phyloP scores from a whole-genome alignment of 2,888 invertebrate species.

The Diplazon laetatorius region DNA sequence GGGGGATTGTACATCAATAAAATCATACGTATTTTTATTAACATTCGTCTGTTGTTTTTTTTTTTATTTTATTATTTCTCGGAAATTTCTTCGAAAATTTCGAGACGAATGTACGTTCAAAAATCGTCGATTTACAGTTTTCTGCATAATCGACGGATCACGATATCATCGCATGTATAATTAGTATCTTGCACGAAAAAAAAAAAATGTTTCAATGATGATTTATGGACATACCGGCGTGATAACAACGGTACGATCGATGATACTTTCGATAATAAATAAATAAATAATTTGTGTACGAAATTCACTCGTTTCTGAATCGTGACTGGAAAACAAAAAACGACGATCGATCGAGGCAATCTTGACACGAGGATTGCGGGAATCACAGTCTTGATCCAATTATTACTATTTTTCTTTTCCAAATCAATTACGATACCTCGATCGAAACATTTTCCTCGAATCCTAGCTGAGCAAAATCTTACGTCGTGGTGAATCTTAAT shows the following conservation, averaged over 20 bases:
- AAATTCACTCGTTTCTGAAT: not conserved
- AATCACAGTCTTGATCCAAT: not conserved
- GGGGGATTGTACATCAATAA: constrained; percentile 37
- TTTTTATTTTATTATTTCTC: constrained; percentile 42
- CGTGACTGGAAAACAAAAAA: not conserved
- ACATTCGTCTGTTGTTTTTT: constrained; percentile 31
- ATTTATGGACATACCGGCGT: constrained; percentile 31
- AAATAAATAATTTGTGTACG: constrained; percentile 59
- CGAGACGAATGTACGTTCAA: not conserved
- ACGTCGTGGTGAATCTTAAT: constrained; percentile 33
- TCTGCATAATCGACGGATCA: constrained; percentile 10
- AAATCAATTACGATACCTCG: constrained; percentile 5
- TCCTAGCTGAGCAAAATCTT: constrained; percentile 52
- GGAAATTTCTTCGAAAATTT: too few species aligned
- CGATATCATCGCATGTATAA: not conserved
- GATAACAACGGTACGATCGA: constrained; percentile 41
- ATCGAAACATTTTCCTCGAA: constrained; percentile 65
- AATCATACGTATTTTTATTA: constrained; percentile 57
- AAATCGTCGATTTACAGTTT: constrained; percentile 33
- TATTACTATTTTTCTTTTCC: not conserved
- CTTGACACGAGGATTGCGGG: not conserved
- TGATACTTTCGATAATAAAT: constrained; percentile 60
- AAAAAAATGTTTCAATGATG: constrained; percentile 29
- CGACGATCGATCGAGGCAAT: not conserved
- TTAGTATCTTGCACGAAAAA: constrained; percentile 26